Percentiles rank a stretch among this genome's conserved stretches.
Evolutionary conservation across 2,797 vertebrate genomes (phyloP).

Genomic region (Acanthiza pusilla): DNA sequence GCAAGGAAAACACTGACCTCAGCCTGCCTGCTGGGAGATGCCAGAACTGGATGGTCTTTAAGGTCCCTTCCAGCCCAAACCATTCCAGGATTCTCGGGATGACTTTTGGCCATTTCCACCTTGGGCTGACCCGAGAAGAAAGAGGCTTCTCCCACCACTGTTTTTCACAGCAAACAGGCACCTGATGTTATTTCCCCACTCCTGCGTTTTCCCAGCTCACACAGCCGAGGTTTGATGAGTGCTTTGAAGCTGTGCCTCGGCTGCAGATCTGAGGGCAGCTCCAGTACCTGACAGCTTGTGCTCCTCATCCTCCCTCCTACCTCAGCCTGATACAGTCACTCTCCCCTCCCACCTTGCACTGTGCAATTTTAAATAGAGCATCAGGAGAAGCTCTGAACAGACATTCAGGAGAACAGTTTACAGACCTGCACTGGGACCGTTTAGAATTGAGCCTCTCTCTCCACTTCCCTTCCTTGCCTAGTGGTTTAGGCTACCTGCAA

Average conservation of each 20-base stretch:
- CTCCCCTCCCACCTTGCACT: background rate
- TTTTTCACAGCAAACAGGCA: background rate
- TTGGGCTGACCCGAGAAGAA: background rate
- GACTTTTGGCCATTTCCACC: background rate
- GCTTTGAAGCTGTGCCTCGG: background rate
- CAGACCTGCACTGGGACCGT: background rate
- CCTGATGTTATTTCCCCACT: background rate
- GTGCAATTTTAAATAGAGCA: background rate
- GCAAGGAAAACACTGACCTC: background rate
- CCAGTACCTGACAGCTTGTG: background rate
- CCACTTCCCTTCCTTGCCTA: background rate
- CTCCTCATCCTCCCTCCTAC: background rate
- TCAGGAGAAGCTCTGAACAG: background rate
- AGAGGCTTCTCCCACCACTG: fast-evolving
- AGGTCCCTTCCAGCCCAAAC: background rate
- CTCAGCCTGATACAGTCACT: background rate
- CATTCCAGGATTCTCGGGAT: fast-evolving
- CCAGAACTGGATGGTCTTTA: background rate
- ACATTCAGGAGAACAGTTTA: background rate
- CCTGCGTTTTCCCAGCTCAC: background rate
- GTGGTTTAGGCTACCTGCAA: background rate
- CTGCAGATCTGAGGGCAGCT: background rate
- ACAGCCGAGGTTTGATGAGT: fast-evolving
- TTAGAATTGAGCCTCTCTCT: background rate
- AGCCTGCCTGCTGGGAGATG: background rate